Conservation (phyloP, 2,888 invertebrate genomes). For the Muschampia plurimacula region DNA sequence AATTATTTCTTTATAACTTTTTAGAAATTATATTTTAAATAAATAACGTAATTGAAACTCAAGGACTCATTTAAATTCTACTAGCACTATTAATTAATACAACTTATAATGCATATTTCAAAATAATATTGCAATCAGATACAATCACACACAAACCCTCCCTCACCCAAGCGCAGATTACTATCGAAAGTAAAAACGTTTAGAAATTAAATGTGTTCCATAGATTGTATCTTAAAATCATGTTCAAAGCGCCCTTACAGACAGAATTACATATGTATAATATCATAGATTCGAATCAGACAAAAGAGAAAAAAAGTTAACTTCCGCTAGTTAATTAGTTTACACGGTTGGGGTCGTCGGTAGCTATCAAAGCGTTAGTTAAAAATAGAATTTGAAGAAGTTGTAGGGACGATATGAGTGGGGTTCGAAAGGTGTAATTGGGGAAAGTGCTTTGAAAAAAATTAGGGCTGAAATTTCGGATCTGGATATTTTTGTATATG, state of each 20-base stretch:
- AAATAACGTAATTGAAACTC: too few species aligned
- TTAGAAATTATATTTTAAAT: too few species aligned
- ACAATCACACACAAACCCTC: constrained; percentile 3
- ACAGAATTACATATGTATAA: neutral
- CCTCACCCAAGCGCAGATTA: neutral
- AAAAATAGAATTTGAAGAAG: constrained; percentile 21
- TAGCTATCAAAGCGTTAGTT: constrained; percentile 19
- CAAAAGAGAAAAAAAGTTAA: constrained; percentile 19
- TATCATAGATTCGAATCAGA: constrained; percentile 21
- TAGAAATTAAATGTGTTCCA: constrained; percentile 25
- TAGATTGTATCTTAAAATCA: constrained; percentile 14
- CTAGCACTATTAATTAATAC: too few species aligned
- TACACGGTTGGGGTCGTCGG: constrained; percentile 32
- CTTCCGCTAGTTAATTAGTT: constrained; percentile 33
- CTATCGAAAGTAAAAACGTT: constrained; percentile 22
- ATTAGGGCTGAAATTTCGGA: neutral
- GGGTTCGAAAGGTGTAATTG: constrained; percentile 20
- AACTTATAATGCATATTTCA: neutral
- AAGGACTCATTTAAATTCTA: too few species aligned
- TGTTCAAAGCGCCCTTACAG: constrained; percentile 25
- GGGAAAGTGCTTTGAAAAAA: constrained; percentile 21
- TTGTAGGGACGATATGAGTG: constrained; percentile 11
- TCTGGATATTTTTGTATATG: too few species aligned
- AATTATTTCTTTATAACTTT: too few species aligned
- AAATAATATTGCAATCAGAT: neutral